Base-by-base conservation (phyloP, 2,797 vertebrate genomes). In the Catamblyrhynchus diadema region DNA sequence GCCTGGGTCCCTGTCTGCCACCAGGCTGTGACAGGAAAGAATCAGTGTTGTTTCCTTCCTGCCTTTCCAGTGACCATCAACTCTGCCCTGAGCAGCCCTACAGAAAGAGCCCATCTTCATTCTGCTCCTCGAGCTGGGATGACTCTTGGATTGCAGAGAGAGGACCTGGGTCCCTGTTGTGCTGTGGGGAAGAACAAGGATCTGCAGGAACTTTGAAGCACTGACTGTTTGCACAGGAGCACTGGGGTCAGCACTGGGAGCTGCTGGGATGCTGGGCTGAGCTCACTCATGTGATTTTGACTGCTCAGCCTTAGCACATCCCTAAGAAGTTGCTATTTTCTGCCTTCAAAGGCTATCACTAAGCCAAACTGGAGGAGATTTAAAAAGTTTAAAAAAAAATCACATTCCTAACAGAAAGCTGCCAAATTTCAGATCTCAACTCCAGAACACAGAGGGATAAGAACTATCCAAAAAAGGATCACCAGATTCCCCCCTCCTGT, bases 381-480 rank as follows among this genome's bases (percentile, higher is more conserved):
- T 92, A 48, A 22, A 35, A 81, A 88, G 66, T 25, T 6, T 3
- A 33, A 84, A 70, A 77, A 75, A n/a, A 47, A 83, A 47, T 20
- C 15, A 6, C 73, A 90, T 71, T 81, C 77, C 48, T 81, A 45
- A 85, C 44, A 53, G 41, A 86, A 84, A 84, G 66, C 70, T 94
- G 88, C 94, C 95, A 97, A 80, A 95, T 94, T 93, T 96, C 83
- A 95, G 94, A 94, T 96, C 92, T 94, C 48, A 60, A 8, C 15
- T 94, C 86, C 95, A 95, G 77, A 94, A 37, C 1, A 1, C 35
- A 79, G 66, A 91, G 23, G 93, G 59, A 59, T 72, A 90, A 88
- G 33, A 88, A 54, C 45, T 51, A 61, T 81, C 61, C 90, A 94
- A 85, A 60, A 83, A 84, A 86, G 57, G 47, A 93, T 94, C 93